phyloP scores from a whole-genome alignment of 2,113 vertebrate genomes.

The Pelodiscus sinensis region DNA sequence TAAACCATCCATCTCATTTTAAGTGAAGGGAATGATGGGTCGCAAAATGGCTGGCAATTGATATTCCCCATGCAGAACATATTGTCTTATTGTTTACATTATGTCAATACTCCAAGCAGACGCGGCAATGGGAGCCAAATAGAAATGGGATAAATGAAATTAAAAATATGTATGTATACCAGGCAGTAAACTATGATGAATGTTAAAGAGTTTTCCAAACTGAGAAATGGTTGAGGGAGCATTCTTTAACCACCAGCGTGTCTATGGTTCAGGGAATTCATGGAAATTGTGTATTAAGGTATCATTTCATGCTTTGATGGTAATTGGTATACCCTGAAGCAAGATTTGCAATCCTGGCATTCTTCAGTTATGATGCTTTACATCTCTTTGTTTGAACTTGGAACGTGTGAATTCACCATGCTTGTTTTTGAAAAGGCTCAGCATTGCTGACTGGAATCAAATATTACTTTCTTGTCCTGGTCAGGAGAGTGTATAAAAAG shows the following conservation, averaged over 20 bases:
- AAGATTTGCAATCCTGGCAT: neutral
- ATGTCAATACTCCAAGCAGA: slow-evolving; percentile 48
- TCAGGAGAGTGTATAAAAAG: neutral
- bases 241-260: neutral
- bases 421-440: neutral
- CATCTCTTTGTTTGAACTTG: slow-evolving; percentile 16
- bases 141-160: slow-evolving; percentile 41
- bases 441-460: neutral
- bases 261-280: neutral
- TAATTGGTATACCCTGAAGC: slow-evolving; percentile 3
- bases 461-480: neutral
- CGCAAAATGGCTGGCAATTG: slow-evolving; percentile 33
- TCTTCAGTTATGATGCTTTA: neutral
- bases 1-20: neutral
- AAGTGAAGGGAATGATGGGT: slow-evolving; percentile 32
- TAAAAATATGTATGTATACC: slow-evolving; percentile 15
- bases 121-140: slow-evolving; percentile 32
- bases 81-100: slow-evolving; percentile 50
- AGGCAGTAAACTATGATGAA: neutral
- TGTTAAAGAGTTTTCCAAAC: neutral
- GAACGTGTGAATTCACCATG: neutral
- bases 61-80: slow-evolving; percentile 34
- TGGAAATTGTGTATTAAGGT: neutral
- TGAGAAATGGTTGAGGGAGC: neutral
- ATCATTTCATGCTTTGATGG: neutral